Conservation (phyloP, 2,888 invertebrate genomes). For the Nymphalis urticae region DNA sequence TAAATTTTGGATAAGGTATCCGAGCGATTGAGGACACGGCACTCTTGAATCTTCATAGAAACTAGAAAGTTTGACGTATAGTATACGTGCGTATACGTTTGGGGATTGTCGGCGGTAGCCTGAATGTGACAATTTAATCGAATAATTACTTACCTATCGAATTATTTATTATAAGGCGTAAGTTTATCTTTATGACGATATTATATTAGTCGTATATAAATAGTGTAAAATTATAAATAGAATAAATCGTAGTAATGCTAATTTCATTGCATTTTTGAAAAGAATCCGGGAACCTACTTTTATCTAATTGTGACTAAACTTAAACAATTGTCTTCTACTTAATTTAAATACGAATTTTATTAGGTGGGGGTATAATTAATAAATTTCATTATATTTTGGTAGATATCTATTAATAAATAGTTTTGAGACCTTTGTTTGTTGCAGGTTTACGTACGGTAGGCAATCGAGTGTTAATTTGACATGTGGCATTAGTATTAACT, state of each 20-base stretch:
- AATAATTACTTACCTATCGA: conserved; percentile 25
- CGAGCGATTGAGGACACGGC: conserved; percentile 42
- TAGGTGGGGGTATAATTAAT: not conserved
- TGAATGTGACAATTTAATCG: conserved; percentile 37
- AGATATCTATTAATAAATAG: conserved; percentile 14
- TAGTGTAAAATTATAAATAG: conserved; percentile 2
- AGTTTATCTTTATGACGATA: conserved; percentile 22
- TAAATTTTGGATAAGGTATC: conserved; percentile 32
- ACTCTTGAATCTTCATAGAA: conserved; percentile 39
- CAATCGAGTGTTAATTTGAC: conserved; percentile 62
- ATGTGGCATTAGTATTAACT: conserved; percentile 72
- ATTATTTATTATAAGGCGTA: conserved; percentile 32
- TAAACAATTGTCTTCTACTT: conserved; percentile 12
- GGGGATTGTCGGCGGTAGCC: conserved; percentile 42
- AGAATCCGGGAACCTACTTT: conserved; percentile 76
- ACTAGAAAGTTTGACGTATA: conserved; percentile 49
- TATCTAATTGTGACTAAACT: conserved; percentile 40
- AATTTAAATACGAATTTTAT: not conserved
- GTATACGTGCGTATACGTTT: conserved; percentile 41
- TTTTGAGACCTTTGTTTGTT: conserved; percentile 41
- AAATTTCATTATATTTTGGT: not conserved
- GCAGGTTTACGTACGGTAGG: conserved; percentile 55
- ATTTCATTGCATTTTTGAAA: conserved; percentile 29
- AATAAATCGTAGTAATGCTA: conserved; percentile 4
- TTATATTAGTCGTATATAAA: conserved; percentile 2